Conservation (phyloP, 2,113 vertebrate genomes). For the Myocastor coypus region DNA sequence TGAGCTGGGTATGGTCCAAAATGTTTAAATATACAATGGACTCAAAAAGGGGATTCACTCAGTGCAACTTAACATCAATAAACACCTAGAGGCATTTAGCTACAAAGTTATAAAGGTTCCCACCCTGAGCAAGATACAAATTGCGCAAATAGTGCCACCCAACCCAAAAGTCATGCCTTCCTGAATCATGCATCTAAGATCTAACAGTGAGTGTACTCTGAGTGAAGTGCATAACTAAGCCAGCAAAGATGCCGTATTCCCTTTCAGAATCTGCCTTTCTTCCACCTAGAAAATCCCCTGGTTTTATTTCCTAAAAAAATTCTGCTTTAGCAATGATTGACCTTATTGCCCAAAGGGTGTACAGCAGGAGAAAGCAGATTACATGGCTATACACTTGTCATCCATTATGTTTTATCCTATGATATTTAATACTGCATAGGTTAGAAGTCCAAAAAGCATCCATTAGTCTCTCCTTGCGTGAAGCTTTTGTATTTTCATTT, state of each 20-base stretch:
- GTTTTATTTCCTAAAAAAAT: slow-evolving; percentile 68
- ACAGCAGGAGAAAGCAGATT: slow-evolving; percentile 53
- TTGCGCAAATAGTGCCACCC: slow-evolving; percentile 83
- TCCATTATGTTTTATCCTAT: slow-evolving; percentile 56
- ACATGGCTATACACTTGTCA: slow-evolving; percentile 41
- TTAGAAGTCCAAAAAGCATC: slow-evolving; percentile 62
- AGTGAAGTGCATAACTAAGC: slow-evolving; percentile 71
- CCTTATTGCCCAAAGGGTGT: slow-evolving; percentile 66
- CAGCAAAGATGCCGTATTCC: slow-evolving; percentile 66
- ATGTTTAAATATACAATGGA: slow-evolving; percentile 89
- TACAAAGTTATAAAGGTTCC: slow-evolving; percentile 89
- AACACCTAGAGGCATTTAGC: slow-evolving; percentile 89
- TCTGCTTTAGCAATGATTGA: slow-evolving; percentile 37
- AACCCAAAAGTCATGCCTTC: slow-evolving; percentile 72
- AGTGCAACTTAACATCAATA: slow-evolving; percentile 87
- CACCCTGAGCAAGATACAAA: slow-evolving; percentile 87
- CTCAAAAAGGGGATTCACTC: slow-evolving; percentile 87
- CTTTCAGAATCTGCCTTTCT: slow-evolving; percentile 65
- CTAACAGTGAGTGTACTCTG: slow-evolving; percentile 80
- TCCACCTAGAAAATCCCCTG: slow-evolving; percentile 38
- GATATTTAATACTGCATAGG: slow-evolving; percentile 61
- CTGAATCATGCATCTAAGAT: slow-evolving; percentile 77
- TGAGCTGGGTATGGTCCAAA: slow-evolving; percentile 91
- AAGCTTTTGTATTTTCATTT: slow-evolving; percentile 57
- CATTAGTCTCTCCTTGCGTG: slow-evolving; percentile 19